Base-by-base conservation (phyloP, 1,140 invertebrate genomes). In the Chrysoperla carnea region DNA sequence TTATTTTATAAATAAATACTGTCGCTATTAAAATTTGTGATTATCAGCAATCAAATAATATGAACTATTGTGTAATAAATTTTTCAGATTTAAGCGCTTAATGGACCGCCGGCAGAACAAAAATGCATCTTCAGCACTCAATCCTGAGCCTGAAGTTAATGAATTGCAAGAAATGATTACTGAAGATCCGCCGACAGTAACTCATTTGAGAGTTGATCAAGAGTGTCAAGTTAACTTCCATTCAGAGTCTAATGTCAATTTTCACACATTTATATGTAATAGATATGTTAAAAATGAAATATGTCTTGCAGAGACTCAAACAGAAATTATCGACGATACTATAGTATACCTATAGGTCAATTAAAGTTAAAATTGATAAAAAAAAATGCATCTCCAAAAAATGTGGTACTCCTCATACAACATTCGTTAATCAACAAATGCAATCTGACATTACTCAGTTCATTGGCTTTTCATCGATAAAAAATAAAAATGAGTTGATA, bases 321-420 rank as follows among this genome's bases (percentile, higher is more conserved):
- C 17, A 23, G 17, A 23, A 23, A 23, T 23, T 23, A 23, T 23
- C 17, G 17, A 23, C 17, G 17, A 23, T 13, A 41, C 23, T 12
- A 29, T 29, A 41, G 9, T 8, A 8, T 40, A 23, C 15, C 6
- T 8, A 41, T 41, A 29, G 28, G 6, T n/a, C 28, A 7, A 7
- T 36, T 15, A 36, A 36, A 43, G 37, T 12, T 13, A 37, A 12
- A 37, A 5, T 12, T 28, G 29, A 14, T 28, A 43, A 37, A 12
- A 43, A 43, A 43, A 43, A 43, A 43, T 43, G 37, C 15, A 28
- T 37, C n/a, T 8, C 28, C 28, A 35, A 43, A 37, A 15, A 40
- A 41, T 45, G 44, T 45, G 39, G 39, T 37, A 37, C 44, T 29
- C 12, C 27, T 29, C 6, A 14, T n/a, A 45, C 35, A 37, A 40